A percentile compares a stretch with the other conserved stretches of the same genome.
These are phyloP conservation scores for Melanerpes formicivorus DNA, from an alignment of 2,113 vertebrate species.

Conservation along the genomic window DNA sequence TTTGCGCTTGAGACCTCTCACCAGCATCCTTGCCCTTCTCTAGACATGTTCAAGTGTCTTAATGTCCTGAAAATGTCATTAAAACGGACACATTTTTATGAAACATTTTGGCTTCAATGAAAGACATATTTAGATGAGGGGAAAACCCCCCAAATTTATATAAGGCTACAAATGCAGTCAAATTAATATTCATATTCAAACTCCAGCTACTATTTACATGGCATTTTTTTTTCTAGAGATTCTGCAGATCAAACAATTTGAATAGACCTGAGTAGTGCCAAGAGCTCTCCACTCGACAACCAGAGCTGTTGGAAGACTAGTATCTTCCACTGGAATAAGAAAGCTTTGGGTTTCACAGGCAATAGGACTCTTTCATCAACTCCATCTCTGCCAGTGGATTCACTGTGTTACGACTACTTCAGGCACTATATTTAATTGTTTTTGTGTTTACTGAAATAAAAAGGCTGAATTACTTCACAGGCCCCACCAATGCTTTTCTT, in stretches of 20 bases:
- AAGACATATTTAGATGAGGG: conserved; percentile 47
- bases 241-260: not conserved
- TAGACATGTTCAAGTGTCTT: no score
- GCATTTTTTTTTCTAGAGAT: not conserved
- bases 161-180: not conserved
- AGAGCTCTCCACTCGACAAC: not conserved
- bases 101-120: conserved; percentile 48
- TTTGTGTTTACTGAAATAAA: not conserved
- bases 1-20: no score
- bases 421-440: not conserved
- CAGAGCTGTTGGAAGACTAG: not conserved
- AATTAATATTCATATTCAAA: not conserved
- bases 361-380: not conserved
- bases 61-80: conserved; percentile 28
- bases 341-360: not conserved
- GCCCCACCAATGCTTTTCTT: not conserved
- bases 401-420: not conserved
- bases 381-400: not conserved
- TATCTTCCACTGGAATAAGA: not conserved
- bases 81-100: conserved; percentile 45
- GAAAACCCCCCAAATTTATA: not conserved
- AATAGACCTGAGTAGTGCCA: not conserved
- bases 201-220: not conserved
- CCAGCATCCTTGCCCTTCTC: no score
- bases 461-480: not conserved